These are phyloP conservation scores for Stramonita haemastoma DNA, from an alignment of 2,888 invertebrate genomes.

Conservation along the genomic window DNA sequence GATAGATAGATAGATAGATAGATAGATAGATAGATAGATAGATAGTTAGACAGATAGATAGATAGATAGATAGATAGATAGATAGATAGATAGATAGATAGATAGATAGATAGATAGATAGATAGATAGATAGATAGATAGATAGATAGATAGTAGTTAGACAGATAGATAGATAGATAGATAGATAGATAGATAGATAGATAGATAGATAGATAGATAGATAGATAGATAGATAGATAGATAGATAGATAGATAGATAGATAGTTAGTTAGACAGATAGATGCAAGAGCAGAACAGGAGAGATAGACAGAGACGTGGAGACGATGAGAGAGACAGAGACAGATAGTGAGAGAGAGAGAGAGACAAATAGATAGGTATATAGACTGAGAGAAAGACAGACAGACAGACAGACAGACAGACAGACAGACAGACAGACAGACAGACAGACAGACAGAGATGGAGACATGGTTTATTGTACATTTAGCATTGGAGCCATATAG, in stretches of 20 bases:
- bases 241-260: background rate
- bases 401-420: background rate
- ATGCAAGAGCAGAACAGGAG: background rate
- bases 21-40: no score
- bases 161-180: background rate
- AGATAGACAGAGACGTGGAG: background rate
- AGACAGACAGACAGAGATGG: background rate
- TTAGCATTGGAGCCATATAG: no score
- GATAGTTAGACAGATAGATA: no score
- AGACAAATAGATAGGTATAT: background rate
- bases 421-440: background rate
- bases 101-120: no score
- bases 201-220: slow-evolving; percentile 20
- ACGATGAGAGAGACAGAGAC: background rate
- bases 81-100: no score
- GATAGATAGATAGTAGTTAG: no score
- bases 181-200: slow-evolving; percentile 1
- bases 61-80: no score
- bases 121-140: no score
- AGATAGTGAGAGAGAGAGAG: background rate
- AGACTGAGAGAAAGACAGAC: background rate
- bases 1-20: no score
- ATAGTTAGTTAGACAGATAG: background rate
- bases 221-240: slow-evolving; percentile 21
- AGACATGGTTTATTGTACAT: background rate